Percentiles rank a stretch among this genome's conserved stretches.
phyloP scores from a whole-genome alignment of 1,140 invertebrate species.

The Wasmannia auropunctata region DNA sequence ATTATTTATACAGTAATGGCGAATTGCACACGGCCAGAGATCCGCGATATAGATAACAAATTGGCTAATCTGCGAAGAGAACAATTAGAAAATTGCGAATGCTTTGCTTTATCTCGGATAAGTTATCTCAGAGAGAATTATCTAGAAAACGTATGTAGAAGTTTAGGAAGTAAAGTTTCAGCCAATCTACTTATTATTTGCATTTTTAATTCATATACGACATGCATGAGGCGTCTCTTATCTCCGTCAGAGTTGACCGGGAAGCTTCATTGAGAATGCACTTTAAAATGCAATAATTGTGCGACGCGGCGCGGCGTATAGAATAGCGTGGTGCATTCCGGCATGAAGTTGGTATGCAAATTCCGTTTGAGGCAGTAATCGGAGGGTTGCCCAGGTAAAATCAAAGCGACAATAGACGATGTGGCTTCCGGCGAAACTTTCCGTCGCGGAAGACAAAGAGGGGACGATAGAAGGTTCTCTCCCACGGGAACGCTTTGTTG shows the following conservation, averaged over 20 bases:
- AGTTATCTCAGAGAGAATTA: background rate
- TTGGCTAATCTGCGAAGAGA: background rate
- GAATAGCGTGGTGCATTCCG: background rate
- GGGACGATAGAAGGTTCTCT: background rate
- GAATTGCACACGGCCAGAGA: background rate
- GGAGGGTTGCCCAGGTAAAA: conserved; percentile 30
- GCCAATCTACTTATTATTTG: background rate
- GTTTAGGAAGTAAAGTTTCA: background rate
- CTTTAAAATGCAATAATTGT: conserved; percentile 35
- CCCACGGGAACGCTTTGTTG: conserved; percentile 3
- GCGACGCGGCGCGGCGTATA: background rate
- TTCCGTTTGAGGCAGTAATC: conserved; percentile 48
- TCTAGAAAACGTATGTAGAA: background rate
- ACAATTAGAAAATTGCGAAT: background rate
- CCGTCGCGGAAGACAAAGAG: background rate
- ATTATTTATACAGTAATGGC: conserved; percentile 30
- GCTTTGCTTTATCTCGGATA: background rate
- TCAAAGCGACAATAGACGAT: conserved; percentile 49
- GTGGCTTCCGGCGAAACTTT: conserved; percentile 45
- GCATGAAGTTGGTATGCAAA: conserved; percentile 48
- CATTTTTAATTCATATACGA: background rate
- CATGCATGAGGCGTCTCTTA: background rate
- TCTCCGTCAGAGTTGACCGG: background rate
- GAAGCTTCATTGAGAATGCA: background rate
- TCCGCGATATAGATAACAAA: background rate